These are phyloP conservation scores for Leptodactylus fuscus DNA, from an alignment of 2,113 vertebrate species.

Conservation along the genomic window DNA sequence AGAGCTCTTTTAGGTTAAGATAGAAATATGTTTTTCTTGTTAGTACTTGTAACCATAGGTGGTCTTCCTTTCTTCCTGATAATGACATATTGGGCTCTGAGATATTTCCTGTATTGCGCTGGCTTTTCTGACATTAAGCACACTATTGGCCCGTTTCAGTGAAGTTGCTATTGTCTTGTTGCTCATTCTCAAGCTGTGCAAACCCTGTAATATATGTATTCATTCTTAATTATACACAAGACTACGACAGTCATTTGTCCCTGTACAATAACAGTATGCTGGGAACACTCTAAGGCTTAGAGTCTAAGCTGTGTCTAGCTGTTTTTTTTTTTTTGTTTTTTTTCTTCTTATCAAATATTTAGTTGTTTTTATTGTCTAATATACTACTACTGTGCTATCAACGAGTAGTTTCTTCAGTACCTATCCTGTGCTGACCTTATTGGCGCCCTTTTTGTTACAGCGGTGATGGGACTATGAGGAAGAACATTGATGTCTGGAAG, in stretches of 20 bases:
- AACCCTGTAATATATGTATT: not conserved
- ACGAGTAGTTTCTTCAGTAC: not conserved
- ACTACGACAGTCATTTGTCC: not conserved
- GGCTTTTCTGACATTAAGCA: not conserved
- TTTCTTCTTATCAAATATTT: no score
- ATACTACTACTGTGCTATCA: not conserved
- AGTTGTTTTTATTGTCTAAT: not conserved
- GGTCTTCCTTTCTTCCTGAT: not conserved
- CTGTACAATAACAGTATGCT: not conserved
- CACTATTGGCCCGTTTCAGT: not conserved
- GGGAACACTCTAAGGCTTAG: not conserved
- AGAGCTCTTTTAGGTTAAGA: no score
- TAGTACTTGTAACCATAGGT: not conserved
- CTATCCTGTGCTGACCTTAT: not conserved
- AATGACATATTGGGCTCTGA: not conserved
- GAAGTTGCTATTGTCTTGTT: not conserved
- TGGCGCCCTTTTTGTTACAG: slow-evolving; percentile 70
- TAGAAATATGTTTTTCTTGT: not conserved
- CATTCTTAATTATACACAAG: slow-evolving; percentile 8
- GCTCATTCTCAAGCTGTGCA: not conserved
- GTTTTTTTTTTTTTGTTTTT: not conserved
- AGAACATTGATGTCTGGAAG: slow-evolving; percentile 98
- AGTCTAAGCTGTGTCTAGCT: not conserved
- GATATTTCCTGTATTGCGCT: not conserved
- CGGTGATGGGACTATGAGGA: slow-evolving; percentile 96